These are phyloP conservation scores for Murina feae DNA, from an alignment of 2,113 vertebrate species.

Conservation along the genomic window DNA sequence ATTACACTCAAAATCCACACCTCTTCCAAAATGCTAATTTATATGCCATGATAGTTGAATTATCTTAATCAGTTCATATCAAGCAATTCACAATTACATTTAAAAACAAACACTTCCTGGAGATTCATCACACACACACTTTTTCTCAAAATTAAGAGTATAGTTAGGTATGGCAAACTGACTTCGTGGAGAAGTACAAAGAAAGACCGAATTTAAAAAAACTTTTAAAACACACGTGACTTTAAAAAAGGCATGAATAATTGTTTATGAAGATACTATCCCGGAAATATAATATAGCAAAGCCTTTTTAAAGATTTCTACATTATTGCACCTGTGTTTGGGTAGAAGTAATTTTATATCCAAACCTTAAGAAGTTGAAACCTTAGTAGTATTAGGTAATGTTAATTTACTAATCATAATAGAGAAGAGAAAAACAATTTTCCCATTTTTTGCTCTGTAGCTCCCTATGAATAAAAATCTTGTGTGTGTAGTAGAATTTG, in stretches of 20 bases:
- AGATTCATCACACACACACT: not conserved
- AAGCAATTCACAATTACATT: not conserved
- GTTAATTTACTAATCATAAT: not conserved
- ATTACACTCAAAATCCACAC: not conserved
- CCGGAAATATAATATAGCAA: not conserved
- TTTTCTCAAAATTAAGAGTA: not conserved
- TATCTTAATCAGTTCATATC: not conserved
- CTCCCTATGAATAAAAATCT: slow-evolving; percentile 5
- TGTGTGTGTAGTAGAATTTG: not conserved
- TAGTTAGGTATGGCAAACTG: not conserved
- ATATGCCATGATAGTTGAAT: not conserved
- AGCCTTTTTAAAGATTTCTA: not conserved
- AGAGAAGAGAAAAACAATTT: not conserved
- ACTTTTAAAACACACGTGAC: not conserved
- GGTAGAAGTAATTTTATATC: not conserved
- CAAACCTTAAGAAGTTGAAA: not conserved
- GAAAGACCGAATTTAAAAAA: not conserved
- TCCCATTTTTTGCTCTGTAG: not conserved
- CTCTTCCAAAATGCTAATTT: not conserved
- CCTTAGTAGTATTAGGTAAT: not conserved
- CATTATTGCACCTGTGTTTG: not conserved
- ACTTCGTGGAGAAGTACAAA: not conserved
- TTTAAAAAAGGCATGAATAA: not conserved
- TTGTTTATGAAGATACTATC: not conserved
- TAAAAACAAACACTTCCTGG: not conserved